These are phyloP conservation scores for Antedon mediterranea DNA, from an alignment of 53 echinoderm and acorn worm genomes.

Conservation along the genomic window DNA sequence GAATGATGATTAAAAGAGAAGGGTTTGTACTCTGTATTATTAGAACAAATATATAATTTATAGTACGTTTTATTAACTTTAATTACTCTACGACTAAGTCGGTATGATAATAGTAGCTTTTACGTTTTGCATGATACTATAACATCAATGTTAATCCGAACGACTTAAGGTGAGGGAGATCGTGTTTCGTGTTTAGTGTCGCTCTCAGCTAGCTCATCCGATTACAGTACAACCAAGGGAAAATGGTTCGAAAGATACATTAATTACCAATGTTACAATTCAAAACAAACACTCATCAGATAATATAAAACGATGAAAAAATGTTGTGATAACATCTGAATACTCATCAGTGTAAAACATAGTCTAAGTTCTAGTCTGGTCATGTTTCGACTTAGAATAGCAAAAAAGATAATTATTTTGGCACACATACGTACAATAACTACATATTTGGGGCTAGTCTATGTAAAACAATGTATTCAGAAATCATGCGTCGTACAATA, in stretches of 20 bases:
- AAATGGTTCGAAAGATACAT: background rate
- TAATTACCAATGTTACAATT: too few relatives aligned
- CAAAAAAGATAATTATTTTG: too few relatives aligned
- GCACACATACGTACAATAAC: too few relatives aligned
- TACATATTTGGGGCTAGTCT: too few relatives aligned
- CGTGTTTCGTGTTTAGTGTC: background rate
- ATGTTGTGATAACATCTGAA: too few relatives aligned
- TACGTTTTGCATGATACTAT: background rate
- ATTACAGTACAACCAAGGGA: background rate
- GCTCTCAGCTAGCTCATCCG: background rate
- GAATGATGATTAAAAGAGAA: background rate
- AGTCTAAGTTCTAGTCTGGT: too few relatives aligned
- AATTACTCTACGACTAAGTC: background rate
- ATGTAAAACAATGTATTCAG: too few relatives aligned
- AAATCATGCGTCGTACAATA: too few relatives aligned
- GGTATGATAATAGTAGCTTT: background rate
- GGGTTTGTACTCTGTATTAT: background rate
- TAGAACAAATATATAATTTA: background rate
- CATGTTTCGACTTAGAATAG: too few relatives aligned
- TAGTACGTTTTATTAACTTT: background rate
- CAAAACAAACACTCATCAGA: too few relatives aligned
- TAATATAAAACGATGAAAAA: too few relatives aligned
- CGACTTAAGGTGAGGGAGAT: background rate
- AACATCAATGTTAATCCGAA: background rate
- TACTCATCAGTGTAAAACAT: too few relatives aligned